These are phyloP conservation scores for Papilio machaon DNA, from an alignment of 1,140 invertebrate genomes.

Conservation along the genomic window DNA sequence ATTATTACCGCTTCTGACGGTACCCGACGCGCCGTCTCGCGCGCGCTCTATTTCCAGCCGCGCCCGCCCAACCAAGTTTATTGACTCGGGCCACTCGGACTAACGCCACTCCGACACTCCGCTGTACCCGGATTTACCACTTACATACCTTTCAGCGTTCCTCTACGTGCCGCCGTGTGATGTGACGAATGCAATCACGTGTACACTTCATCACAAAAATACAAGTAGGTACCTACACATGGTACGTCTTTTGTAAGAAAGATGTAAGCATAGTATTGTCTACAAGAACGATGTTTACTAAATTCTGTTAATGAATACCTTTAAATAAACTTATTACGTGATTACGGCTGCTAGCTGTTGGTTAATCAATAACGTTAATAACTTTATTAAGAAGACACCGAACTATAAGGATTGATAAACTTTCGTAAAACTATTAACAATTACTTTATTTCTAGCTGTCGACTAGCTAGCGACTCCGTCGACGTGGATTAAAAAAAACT, in stretches of 20 bases:
- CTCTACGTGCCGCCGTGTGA: not conserved
- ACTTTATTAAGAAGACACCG: no score
- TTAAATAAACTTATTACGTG: no score
- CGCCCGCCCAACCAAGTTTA: slow-evolving; percentile 77
- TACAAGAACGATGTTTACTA: no score
- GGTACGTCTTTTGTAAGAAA: not conserved
- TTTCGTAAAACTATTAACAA: no score
- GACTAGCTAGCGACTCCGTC: no score
- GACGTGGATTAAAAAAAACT: no score
- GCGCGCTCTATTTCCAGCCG: slow-evolving; percentile 68
- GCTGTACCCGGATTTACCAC: slow-evolving; percentile 62
- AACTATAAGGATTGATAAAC: no score
- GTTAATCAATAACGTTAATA: no score
- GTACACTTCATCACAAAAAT: not conserved
- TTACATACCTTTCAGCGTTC: slow-evolving; percentile 48
- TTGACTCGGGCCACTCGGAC: slow-evolving; percentile 64
- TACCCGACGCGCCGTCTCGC: slow-evolving; percentile 69
- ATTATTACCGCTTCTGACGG: slow-evolving; percentile 52
- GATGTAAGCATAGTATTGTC: not conserved
- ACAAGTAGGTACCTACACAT: not conserved
- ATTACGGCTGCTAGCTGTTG: no score
- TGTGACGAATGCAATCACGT: slow-evolving; percentile 12
- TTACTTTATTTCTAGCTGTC: no score
- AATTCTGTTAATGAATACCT: no score
- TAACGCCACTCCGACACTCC: slow-evolving; percentile 44